Base-by-base conservation (phyloP, 2,888 invertebrate species). In the Rhamnusium bicolor region DNA sequence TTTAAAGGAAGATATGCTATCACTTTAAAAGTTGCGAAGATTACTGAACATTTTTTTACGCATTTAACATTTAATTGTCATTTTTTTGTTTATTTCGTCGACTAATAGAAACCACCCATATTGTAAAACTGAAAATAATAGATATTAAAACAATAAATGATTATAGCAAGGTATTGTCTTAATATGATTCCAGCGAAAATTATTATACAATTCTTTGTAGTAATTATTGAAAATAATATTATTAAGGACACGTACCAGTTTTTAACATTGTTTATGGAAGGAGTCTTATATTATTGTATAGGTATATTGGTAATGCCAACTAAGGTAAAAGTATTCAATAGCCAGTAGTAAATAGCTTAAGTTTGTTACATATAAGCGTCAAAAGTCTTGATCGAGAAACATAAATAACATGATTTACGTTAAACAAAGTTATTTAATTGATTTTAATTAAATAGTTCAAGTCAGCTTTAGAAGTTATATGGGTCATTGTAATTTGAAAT, bases 401-500 rank as follows among this genome's bases (percentile, higher is more conserved):
- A 14, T 54, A 54, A 54, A 54, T 51, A 51, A 51, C 8, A 6
- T 54, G 27, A 54, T 54, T 54, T 54, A 54, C 54, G 54, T 54
- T 47, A 69, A 61, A 70, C 66, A 70, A 71, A 68, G 67, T 68
- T 27, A 29, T 61, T 67, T 68, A 75, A 75, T 72, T 75, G 72
- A 75, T 72, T 72, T 75, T 75, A 63, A 69, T 74, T 72, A 74
- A 74, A 74, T 72, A 65, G 72, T 63, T 65, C 40, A 49, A 58
- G 66, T 46, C 75, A 56, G 58, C 70, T 72, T 72, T 73, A 69
- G 73, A 75, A 77, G 78, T 80, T 78, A 82, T 81, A 82, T 81
- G 77, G 81, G 79, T 81, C 79, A 81, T 83, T 82, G 81, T 82
- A 79, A 79, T 80, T 73, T 75, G 79, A 80, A 83, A 83, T 83